Evolutionary conservation across 2,113 vertebrate genomes (phyloP).

Genomic region (Orientallactaga bullata): DNA sequence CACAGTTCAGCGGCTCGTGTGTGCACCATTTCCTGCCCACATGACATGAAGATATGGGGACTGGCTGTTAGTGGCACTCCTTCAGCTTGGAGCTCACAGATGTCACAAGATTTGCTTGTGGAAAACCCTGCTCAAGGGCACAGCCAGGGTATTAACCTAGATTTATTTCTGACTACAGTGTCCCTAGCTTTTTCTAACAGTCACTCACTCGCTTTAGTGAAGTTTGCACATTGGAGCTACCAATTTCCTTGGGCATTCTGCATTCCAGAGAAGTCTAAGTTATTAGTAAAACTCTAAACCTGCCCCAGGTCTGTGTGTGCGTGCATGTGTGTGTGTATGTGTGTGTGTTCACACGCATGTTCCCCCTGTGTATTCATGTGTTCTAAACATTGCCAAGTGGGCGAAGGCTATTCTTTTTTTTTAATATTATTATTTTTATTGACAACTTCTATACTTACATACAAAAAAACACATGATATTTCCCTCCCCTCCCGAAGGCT

Average conservation of each 20-base stretch:
- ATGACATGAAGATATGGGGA: neutral
- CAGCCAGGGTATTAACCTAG: conserved; percentile 38
- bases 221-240: neutral
- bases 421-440: too few species aligned
- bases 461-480: too few species aligned
- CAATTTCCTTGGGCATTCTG: neutral
- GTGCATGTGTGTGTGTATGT: neutral
- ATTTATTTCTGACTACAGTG: conserved; percentile 25
- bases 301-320: neutral
- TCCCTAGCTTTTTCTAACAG: neutral
- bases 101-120: neutral
- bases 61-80: neutral
- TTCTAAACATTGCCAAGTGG: neutral
- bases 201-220: neutral
- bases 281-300: neutral
- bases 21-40: neutral
- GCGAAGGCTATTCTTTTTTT: neutral
- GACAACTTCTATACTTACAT: too few species aligned
- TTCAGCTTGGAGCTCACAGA: conserved; percentile 18
- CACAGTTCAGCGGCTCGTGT: neutral
- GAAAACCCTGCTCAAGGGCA: conserved; percentile 47
- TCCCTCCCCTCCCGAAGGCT: too few species aligned
- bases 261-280: neutral
- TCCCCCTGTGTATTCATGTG: neutral
- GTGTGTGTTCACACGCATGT: neutral